Base-by-base conservation (phyloP, 1,140 invertebrate species). In the Meteorus sp. region DNA sequence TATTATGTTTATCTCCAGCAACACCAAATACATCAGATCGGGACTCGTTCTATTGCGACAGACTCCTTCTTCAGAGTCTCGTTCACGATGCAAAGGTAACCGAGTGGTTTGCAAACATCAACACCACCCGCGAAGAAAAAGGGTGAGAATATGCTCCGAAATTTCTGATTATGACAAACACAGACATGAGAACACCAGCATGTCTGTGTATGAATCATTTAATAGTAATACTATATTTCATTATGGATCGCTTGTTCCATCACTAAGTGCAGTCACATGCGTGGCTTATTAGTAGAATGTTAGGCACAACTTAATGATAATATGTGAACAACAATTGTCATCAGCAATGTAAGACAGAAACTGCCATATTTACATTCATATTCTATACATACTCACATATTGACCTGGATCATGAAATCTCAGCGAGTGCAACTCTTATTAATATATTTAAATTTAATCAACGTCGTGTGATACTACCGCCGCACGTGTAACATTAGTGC, bases 1-100 rank as follows among this genome's bases (percentile, higher is more conserved):
- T 22, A 51, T 43, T 41, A 27, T 43, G n/a, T n/a, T n/a, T n/a
- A n/a, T 52, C 29, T 52, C 19, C 69, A 84, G 84, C 70, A 71
- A 81, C 75, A 73, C 74, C 73, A 70, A 82, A 79, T 65, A 85
- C 84, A 71, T 72, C 75, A 64, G 84, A 84, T 64, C 84, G 81
- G 73, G 82, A 86, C 66, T 82, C 80, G 56, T 87, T 86, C 70
- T 86, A 84, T 74, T 88, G 85, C 81, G 93, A 97, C 73, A 86
- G 92, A 61, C 87, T 89, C 65, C 78, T 96, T 17, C 86, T 96
- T 68, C 86, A 89, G 67, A 89, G 89, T 45, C 76, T 95, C 23
- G 88, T 95, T 0, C 93, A 90, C 66, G 94, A 96, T 77, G 93
- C 93, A 1, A 86, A 89, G 68, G 89, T 89, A 64, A 95, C 92